Base-by-base conservation (phyloP, 2,888 invertebrate species). In the Watsonalla binaria region DNA sequence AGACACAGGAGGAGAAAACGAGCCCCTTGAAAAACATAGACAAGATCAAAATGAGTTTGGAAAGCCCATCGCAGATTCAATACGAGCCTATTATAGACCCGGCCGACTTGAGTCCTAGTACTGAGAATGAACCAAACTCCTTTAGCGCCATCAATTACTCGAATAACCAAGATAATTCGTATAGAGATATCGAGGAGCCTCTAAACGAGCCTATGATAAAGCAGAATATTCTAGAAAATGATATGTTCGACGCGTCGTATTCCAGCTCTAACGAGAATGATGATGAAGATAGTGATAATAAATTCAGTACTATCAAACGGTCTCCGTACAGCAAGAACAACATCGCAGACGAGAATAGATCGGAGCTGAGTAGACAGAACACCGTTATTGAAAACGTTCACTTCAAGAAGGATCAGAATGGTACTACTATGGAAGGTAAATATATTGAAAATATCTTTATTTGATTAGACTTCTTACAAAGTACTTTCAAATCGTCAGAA, bases 231-330 rank as follows among this genome's bases (percentile, higher is more conserved):
- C 78, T 91, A 52, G 91, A 91, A 33, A 91, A 91, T 47, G 91
- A 91, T 51, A 90, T 90, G 83, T 91, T 90, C 53, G 91, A 91
- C 33, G 81, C 91, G 0, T 90, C 91, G 0, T 89, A 91, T 52
- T 91, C 90, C 0, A 90, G 90, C 65, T 90, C 90, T 0, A 88
- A 90, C 39, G 93, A 93, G 48, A 88, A 92, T 33, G 93, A 92
- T 33, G 91, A 93, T 48, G 92, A 93, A 42, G 94, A 94, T 53
- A 93, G 93, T 53, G 92, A 93, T 55, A 94, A 94, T 74, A 94
- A 94, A 76, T 94, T 93, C 75, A 94, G 94, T 47, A 94, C 94
- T 14, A 94, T 94, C 47, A 94, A 94, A 62, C 76, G 94, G 54
- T 94, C 94, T 46, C 94, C 94, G 47, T 93, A 93, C 58, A 93